Base-by-base conservation (phyloP, 2,797 vertebrate genomes). In the Bucorvus abyssinicus region DNA sequence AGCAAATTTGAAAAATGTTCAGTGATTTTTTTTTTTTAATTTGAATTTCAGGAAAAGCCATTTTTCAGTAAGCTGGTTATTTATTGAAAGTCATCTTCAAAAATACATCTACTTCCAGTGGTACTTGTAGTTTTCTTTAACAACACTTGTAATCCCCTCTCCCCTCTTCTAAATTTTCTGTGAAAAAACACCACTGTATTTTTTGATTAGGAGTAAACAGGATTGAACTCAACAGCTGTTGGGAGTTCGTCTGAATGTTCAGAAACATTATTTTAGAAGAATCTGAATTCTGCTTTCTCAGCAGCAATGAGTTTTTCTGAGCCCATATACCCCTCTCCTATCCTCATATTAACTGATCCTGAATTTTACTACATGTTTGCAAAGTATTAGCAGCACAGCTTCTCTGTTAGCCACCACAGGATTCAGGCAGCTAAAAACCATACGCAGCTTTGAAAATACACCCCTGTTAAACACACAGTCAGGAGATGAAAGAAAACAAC, bases 221-320 rank as follows among this genome's bases (percentile, higher is more conserved):
- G 4, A 61, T 38, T 74, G 86, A 95, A 92, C 90, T 75, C 90
- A 85, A 44, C 93, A 96, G 93, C 93, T 96, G 84, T 61, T 92
- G 71, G 57, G 84, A 90, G 79, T 87, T 96, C 84, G 78, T 40
- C 52, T 52, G 78, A 92, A 85, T 75, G 91, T 93, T 95, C 53
- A 83, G 81, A 93, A 94, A 87, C 27, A 75, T 74, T 82, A 82
- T 93, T 95, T 95, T 78, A 68, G 71, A 86, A 75, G 73, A 88
- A 90, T 87, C 68, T 44, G 71, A 94, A 80, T 94, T 91, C 68
- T 87, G 84, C 94, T 90, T 95, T 92, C 81, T 90, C 90, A 93
- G 95, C 91, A 95, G 32, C 64, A 68, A 22, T 42, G 68, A 74
- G 38, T 60, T 85, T n/a, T 87, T 89, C 87, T 60, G 64, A 91